These are phyloP conservation scores for Abramis brama DNA, from an alignment of 2,113 vertebrate species.

Conservation along the genomic window DNA sequence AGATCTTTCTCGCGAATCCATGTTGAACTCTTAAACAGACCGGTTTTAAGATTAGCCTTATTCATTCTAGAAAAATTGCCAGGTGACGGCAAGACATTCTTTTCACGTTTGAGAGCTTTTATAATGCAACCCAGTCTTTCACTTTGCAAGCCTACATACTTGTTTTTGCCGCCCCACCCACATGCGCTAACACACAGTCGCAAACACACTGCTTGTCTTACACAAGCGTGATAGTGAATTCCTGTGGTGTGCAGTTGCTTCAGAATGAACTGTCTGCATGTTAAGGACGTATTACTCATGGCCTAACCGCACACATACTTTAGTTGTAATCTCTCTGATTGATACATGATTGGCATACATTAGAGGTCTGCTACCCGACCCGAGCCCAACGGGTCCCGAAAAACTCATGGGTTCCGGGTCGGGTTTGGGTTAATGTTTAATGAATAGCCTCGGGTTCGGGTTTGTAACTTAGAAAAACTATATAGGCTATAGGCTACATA, in stretches of 20 bases:
- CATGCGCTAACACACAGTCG: background rate
- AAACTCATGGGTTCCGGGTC: no score
- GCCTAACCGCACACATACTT: background rate
- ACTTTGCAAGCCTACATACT: background rate
- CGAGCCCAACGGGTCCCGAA: no score
- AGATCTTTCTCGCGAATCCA: background rate
- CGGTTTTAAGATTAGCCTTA: background rate
- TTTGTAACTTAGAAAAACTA: no score
- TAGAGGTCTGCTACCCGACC: no score
- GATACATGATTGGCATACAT: background rate
- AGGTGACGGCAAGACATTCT: background rate
- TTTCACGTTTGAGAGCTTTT: background rate
- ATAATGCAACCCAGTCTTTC: background rate
- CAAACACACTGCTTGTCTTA: constrained; percentile 1
- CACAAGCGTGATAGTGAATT: background rate
- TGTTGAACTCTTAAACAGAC: background rate
- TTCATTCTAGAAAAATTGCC: background rate
- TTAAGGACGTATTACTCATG: background rate
- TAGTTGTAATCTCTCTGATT: background rate
- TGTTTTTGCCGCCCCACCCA: background rate
- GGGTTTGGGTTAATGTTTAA: no score
- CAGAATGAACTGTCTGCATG: background rate
- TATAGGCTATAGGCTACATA: no score
- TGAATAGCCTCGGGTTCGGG: no score
- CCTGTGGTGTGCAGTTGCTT: background rate